These are phyloP conservation scores for Herpailurus yagouaroundi DNA, from an alignment of 2,113 vertebrate species.

Conservation along the genomic window DNA sequence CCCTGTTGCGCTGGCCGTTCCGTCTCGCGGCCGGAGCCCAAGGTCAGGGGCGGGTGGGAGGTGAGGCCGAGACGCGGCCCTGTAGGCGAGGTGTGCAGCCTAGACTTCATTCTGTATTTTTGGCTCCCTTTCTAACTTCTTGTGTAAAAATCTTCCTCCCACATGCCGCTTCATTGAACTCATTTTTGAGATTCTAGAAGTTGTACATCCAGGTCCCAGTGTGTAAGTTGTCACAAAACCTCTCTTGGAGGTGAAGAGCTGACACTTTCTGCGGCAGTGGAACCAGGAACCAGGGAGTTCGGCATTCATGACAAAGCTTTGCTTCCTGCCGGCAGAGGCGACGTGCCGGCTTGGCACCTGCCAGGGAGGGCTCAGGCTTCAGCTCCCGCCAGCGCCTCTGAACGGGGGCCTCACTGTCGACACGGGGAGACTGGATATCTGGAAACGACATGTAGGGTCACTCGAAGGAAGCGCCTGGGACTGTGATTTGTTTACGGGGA, in stretches of 20 bases:
- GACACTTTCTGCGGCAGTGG: neutral
- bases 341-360: neutral
- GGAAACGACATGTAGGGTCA: neutral
- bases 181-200: neutral
- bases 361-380: neutral
- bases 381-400: accelerated
- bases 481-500: neutral
- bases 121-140: neutral
- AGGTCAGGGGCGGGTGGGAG: accelerated
- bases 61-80: too few relatives aligned
- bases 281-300: neutral
- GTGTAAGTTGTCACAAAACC: neutral
- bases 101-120: accelerated
- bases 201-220: neutral
- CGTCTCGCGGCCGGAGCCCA: neutral
- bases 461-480: neutral
- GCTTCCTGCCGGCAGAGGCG: neutral
- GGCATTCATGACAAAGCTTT: accelerated
- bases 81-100: accelerated
- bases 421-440: accelerated
- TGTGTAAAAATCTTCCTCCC: neutral
- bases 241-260: neutral
- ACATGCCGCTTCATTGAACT: accelerated
- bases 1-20: accelerated
- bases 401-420: accelerated